Percentiles rank a stretch among this genome's conserved stretches.
Evolutionary conservation across 2,888 invertebrate genomes (phyloP).

Genomic region (Drosophila paracracens): DNA sequence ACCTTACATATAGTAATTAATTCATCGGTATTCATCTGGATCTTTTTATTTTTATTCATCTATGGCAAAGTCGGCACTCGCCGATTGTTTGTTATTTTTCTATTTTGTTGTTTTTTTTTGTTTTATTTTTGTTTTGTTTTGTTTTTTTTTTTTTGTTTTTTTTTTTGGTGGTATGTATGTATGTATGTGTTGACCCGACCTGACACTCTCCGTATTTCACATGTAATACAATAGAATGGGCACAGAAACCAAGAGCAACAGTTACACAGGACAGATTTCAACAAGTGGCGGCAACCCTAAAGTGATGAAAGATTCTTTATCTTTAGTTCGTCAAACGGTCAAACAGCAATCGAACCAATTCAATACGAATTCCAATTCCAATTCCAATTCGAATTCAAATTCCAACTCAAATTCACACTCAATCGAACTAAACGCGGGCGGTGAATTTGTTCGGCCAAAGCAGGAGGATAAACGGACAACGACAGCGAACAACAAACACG

Average conservation of each 20-base stretch:
- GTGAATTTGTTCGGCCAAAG: conserved; percentile 50
- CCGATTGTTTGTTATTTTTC: background rate
- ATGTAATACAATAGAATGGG: conserved; percentile 80
- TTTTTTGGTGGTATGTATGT: conserved; percentile 38
- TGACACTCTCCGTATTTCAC: conserved; percentile 78
- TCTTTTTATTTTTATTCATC: background rate
- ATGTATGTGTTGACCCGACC: conserved; percentile 69
- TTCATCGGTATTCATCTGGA: background rate
- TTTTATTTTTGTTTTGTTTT: background rate
- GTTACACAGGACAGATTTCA: conserved; percentile 80
- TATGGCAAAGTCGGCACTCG: background rate
- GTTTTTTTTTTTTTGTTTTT: background rate
- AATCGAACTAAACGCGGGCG: conserved; percentile 44
- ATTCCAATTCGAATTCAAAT: conserved; percentile 30
- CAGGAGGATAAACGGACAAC: conserved; percentile 26
- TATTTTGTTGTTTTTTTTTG: background rate
- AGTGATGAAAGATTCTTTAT: conserved; percentile 80
- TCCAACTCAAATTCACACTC: conserved; percentile 42
- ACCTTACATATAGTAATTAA: background rate
- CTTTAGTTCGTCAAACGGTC: conserved; percentile 74
- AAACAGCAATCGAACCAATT: conserved; percentile 60
- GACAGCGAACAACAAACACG: conserved; percentile 29
- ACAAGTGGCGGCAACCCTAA: conserved; percentile 77
- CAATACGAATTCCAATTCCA: conserved; percentile 35
- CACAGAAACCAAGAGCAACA: conserved; percentile 83